Conservation (phyloP, 2,888 invertebrate genomes). For the Eremobia ochroleuca region DNA sequence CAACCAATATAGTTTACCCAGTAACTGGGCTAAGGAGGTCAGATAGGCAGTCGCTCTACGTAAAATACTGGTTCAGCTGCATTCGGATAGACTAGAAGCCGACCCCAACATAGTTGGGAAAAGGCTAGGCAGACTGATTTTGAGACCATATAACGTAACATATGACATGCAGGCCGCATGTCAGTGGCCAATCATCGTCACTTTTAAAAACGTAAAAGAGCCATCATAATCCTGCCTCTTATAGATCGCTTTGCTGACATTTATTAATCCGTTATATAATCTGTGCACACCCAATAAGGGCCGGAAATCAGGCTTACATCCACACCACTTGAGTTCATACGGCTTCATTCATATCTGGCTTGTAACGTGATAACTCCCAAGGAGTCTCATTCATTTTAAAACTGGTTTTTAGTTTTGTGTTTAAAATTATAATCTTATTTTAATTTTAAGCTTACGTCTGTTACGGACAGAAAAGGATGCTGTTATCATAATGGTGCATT, state of each 20-base stretch:
- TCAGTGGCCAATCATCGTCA: neutral
- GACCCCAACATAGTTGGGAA: too few relatives aligned
- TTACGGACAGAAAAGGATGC: slow-evolving; percentile 21
- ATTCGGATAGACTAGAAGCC: too few relatives aligned
- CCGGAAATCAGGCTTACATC: slow-evolving; percentile 63
- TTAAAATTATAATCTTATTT: slow-evolving; percentile 40
- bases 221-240: slow-evolving; percentile 15
- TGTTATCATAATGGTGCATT: slow-evolving; percentile 20
- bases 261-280: slow-evolving; percentile 50
- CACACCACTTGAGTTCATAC: slow-evolving; percentile 59
- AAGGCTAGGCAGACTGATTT: too few relatives aligned
- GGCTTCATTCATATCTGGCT: slow-evolving; percentile 63
- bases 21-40: too few relatives aligned
- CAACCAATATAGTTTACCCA: too few relatives aligned
- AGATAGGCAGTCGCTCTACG: too few relatives aligned
- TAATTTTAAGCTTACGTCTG: slow-evolving; percentile 24
- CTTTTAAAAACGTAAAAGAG: neutral
- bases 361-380: slow-evolving; percentile 58
- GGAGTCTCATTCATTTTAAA: slow-evolving; percentile 38
- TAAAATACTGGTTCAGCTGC: too few relatives aligned
- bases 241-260: slow-evolving; percentile 27
- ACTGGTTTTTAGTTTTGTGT: slow-evolving; percentile 40
- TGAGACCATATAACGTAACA: too few relatives aligned
- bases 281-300: slow-evolving; percentile 58
- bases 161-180: too few relatives aligned